Percentiles rank a stretch among this genome's conserved stretches.
Evolutionary conservation across 53 echinoderm and acorn worm species (phyloP).

Genomic region (Stichopus horrens): DNA sequence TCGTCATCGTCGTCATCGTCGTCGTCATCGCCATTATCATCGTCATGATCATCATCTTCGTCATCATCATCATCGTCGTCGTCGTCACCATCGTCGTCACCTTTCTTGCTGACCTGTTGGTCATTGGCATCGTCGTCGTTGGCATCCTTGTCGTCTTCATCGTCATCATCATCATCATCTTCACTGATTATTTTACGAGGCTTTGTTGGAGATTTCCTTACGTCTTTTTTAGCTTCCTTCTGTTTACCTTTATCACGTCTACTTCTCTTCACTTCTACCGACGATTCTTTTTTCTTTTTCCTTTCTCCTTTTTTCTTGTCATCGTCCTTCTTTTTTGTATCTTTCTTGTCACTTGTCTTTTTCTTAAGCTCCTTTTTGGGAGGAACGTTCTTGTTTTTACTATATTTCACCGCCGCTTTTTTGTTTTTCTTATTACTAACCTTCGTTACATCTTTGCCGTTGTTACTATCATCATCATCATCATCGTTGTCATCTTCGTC

Average conservation of each 20-base stretch:
- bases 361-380: neutral
- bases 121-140: neutral
- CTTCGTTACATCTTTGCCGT: neutral
- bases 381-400: conserved; percentile 23
- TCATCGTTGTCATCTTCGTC: neutral
- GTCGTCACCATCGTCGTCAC: neutral
- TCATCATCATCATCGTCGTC: conserved; percentile 32
- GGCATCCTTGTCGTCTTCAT: conserved; percentile 2
- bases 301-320: conserved; percentile 4
- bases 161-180: conserved; percentile 12
- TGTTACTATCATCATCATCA: neutral
- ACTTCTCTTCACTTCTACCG: neutral
- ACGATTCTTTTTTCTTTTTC: neutral
- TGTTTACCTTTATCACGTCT: neutral
- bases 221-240: conserved; percentile 16
- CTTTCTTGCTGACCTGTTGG: neutral
- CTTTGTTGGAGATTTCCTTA: neutral
- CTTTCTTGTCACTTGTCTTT: conserved; percentile 7
- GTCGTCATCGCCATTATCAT: conserved; percentile 56
- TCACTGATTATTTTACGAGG: neutral
- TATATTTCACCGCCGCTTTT: conserved; percentile 24
- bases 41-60: conserved; percentile 33
- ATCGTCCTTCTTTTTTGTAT: conserved; percentile 1
- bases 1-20: conserved; percentile 81
- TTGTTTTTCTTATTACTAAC: conserved; percentile 10